A percentile compares a stretch with the other conserved stretches of the same genome.
phyloP scores from a whole-genome alignment of 2,888 invertebrate species.

The Sphinx pinastri region DNA sequence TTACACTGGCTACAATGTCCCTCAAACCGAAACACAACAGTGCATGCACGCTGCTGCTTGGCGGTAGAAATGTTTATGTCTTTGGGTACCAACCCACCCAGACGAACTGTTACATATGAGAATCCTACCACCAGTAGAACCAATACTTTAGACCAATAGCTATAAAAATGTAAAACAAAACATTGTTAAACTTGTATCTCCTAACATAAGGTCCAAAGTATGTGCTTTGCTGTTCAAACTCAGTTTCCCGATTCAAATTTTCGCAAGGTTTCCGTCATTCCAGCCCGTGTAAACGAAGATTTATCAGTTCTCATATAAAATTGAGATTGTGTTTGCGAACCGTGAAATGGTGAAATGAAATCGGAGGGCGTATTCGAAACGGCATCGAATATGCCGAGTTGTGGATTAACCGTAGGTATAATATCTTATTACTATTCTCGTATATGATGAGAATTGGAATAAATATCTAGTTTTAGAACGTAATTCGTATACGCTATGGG shows the following conservation, averaged over 20 bases:
- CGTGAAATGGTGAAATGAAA: conserved; percentile 22
- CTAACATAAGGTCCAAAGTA: neutral
- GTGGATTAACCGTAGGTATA: neutral
- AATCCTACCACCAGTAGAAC: too few relatives aligned
- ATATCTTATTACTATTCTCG: neutral
- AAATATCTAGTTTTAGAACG: neutral
- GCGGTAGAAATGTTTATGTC: too few relatives aligned
- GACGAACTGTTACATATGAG: too few relatives aligned
- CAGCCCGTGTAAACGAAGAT: conserved; percentile 6
- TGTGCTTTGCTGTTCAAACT: neutral
- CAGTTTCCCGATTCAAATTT: neutral
- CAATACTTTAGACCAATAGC: too few relatives aligned
- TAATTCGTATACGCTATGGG: too few relatives aligned
- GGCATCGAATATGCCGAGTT: conserved; percentile 14
- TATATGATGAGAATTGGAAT: neutral
- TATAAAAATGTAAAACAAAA: too few relatives aligned
- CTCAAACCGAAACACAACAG: too few relatives aligned
- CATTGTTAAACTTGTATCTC: too few relatives aligned
- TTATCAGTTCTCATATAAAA: conserved; percentile 20
- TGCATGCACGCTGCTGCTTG: too few relatives aligned
- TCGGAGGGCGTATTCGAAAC: conserved; percentile 13
- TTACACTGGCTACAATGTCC: too few relatives aligned
- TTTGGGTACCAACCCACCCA: too few relatives aligned
- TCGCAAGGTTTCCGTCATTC: neutral
- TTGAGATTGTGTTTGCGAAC: conserved; percentile 17